Evolutionary conservation across 1,140 invertebrate genomes (phyloP), one percentile per base, ranked within the genome.

Genomic region (Sitobion miscanthi): DNA sequence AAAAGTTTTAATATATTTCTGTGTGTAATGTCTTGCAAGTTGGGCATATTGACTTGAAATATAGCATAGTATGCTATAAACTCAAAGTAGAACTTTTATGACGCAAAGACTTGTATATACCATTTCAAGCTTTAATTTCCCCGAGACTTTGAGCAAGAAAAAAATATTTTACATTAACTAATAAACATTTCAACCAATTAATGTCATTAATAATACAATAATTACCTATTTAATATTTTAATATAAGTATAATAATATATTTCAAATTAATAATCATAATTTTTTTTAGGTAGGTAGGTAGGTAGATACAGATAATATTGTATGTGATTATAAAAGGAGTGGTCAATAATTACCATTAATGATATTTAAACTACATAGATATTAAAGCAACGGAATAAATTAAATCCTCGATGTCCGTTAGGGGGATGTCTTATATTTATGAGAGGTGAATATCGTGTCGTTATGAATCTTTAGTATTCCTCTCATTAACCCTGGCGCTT

Each of bases 1-100:
- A 88, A 88, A 89, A 89, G 87, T 89, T 89, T 89, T 54, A 89
- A 89, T 89, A 89, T 57, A 89, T 89, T 54, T 89, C 38, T 89
- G 6, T 11, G 49, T 54, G 8, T 25, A 57, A 57, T 49, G 85
- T 86, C 11, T 86, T 85, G 11, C 42, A 14, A 88, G 47, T 52
- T 88, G 35, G 7, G 47, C 86, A 25, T 88, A 88, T 49, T 17
- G 45, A 52, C 38, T 88, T 77, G 14, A 77, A 77, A 77, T 77
- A 77, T 77, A 77, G 30, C 62, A 17, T 77, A 17, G 85, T 21
- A 83, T 3, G 6, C 20, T 20, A 49, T n/a, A 88, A 35, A 49
- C 25, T n/a, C 47, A 88, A 35, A 9, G 30, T n/a, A n/a, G 6
- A 49, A 89, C 49, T 57, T 89, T 89, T 57, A 38, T 38, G 9